phyloP scores from a whole-genome alignment of 2,888 invertebrate species.

The Bellardia pandia region DNA sequence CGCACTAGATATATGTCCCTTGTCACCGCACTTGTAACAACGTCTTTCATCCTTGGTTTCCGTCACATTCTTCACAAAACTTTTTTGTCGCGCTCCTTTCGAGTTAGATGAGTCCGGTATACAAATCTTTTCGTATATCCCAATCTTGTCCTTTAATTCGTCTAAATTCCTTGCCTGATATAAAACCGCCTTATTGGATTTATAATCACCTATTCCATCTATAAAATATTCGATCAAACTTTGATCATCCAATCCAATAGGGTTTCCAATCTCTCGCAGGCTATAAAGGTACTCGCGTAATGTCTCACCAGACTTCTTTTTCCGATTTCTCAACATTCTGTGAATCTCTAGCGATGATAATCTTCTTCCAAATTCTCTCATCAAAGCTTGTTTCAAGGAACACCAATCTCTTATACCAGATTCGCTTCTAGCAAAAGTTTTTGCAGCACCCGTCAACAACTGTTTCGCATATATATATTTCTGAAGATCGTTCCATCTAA shows the following conservation, averaged over 20 bases:
- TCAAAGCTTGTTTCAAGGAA: background rate
- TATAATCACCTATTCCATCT: constrained; percentile 19
- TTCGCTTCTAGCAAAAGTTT: constrained; percentile 11
- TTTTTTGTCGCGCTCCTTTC: background rate
- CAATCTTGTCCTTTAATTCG: constrained; percentile 19
- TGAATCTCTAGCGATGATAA: constrained; percentile 52
- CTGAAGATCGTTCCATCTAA: constrained; percentile 47
- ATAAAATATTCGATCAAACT: constrained; percentile 20
- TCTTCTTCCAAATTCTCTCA: constrained; percentile 41
- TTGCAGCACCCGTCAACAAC: constrained; percentile 57
- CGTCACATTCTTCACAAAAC: background rate
- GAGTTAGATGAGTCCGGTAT: background rate
- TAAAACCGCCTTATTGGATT: constrained; percentile 28
- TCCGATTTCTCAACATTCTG: constrained; percentile 34
- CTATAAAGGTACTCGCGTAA: background rate
- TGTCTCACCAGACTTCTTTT: constrained; percentile 26
- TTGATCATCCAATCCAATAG: background rate
- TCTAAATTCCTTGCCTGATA: constrained; percentile 28
- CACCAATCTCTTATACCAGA: constrained; percentile 2
- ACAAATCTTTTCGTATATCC: constrained; percentile 8
- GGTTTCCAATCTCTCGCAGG: background rate
- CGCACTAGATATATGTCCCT: constrained; percentile 17
- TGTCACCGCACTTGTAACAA: constrained; percentile 26
- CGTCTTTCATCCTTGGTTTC: background rate
- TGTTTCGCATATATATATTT: constrained; percentile 67